These are phyloP conservation scores for Reticulitermes lucifugus DNA, from an alignment of 2,888 invertebrate species.

Conservation along the genomic window DNA sequence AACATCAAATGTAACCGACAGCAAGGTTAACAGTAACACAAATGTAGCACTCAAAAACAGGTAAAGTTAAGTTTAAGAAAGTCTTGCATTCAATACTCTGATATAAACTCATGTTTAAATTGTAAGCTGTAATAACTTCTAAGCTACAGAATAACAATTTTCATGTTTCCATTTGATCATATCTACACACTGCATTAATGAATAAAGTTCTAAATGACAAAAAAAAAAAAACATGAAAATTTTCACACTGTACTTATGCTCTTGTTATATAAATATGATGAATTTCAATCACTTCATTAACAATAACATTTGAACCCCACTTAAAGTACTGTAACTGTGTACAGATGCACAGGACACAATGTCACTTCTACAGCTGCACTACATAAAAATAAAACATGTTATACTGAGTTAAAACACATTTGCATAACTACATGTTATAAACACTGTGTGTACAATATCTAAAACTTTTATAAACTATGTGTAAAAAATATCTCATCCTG, in stretches of 20 bases:
- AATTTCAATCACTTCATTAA: slow-evolving; percentile 32
- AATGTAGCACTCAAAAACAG: slow-evolving; percentile 21
- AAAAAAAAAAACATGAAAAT: neutral
- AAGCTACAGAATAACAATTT: slow-evolving; percentile 15
- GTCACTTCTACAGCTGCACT: slow-evolving; percentile 25
- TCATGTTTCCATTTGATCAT: neutral
- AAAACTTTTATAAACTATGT: slow-evolving; percentile 34
- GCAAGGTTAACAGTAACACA: neutral
- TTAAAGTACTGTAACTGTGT: slow-evolving; percentile 15
- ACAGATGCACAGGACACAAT: slow-evolving; percentile 7
- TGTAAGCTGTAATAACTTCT: slow-evolving; percentile 11
- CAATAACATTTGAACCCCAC: slow-evolving; percentile 36
- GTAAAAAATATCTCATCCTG: slow-evolving; percentile 31
- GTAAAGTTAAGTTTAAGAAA: slow-evolving; percentile 29
- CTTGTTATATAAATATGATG: slow-evolving; percentile 28
- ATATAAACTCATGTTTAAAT: neutral
- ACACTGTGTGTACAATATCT: slow-evolving; percentile 32
- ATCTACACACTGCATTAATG: neutral
- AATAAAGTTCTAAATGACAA: neutral
- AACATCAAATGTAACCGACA: slow-evolving; percentile 26
- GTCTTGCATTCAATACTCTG: slow-evolving; percentile 37
- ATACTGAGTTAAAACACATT: slow-evolving; percentile 29
- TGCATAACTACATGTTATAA: slow-evolving; percentile 40
- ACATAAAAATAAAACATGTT: slow-evolving; percentile 8
- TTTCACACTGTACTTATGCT: neutral